Base-by-base conservation (phyloP, 2,888 invertebrate species). In the Cosmia trapezina region DNA sequence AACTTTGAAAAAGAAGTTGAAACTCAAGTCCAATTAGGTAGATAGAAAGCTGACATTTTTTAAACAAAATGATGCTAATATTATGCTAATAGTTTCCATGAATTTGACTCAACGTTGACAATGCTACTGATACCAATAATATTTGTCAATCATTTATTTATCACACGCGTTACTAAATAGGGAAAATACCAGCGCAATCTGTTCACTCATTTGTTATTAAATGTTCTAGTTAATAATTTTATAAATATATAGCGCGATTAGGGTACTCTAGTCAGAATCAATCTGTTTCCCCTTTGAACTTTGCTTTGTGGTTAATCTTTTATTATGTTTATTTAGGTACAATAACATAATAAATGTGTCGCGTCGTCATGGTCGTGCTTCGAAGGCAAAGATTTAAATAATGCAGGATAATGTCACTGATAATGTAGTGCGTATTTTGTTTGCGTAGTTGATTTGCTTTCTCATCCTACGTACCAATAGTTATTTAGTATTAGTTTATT, bases 281-380 rank as follows among this genome's bases (percentile, higher is more conserved):
- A 22, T 51, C 22, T 12, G 19, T 61, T 73, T 80, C 54, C 54
- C 80, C n/a, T 80, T 74, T 80, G 80, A 14, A 33, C 61, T 77
- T 80, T 77, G 74, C 22, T 74, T 41, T 80, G 45, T 74, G 17
- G 74, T 73, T 60, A 12, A 61, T 56, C n/a, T 74, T 62, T 53
- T 57, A 53, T 45, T 19, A 41, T 60, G 11, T 41, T 22, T 51
- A 57, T 76, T n/a, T 28, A 41, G 9, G 9, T 14, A 47, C 2
- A 19, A 19, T 9, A 49, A n/a, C n/a, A 49, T 49, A 47, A 47
- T 47, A 47, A 47, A 28, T 28, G 28, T 28, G 28, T 28, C 28
- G 28, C 28, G 2, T 28, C 28, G 28, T 28, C 28, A 28, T 28
- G 28, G 28, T 28, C 3, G 28, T 28, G 4, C 7, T 54, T 17